Evolutionary conservation across 2,797 vertebrate genomes (phyloP), one percentile per base, ranked within the genome.

Genomic region (Anableps anableps): DNA sequence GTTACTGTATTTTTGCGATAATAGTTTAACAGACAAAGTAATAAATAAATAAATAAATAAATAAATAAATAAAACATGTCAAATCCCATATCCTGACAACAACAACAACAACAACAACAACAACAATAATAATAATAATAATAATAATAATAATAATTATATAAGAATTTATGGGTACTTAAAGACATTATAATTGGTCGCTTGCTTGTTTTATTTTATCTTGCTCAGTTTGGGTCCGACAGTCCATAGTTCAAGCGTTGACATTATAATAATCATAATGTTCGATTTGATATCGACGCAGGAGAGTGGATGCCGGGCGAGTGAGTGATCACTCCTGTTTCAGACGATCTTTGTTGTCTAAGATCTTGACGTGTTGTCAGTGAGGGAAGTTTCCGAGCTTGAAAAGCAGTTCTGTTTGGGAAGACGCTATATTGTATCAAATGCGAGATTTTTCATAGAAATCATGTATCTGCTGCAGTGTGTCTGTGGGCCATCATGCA

Each of bases 401-500:
- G 21, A 86, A 50, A 34, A 23, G 48, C 78, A 9, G 77, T 6
- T 26, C 83, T 74, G 83, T 88, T 38, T 23, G 78, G 14, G 85
- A 82, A 79, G 7, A 16, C 2, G 10, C 45, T 0, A 36, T 14
- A 45, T 70, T 51, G 72, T 0, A 1, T 23, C 5, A 29, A 1
- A 29, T 8, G 0, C 14, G 71, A 5, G 0, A 3, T 13, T 0
- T 17, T 1, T n/a, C 11, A 0, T 2, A 1, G 53, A 8, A 82
- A 72, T 10, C 80, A 94, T 95, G 94, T 80, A 31, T 74, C 11
- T 17, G 71, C 82, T 13, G 83, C 80, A 2, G 76, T 0, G 26
- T 64, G 76, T 62, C 60, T n/a, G 83, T 74, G 19, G 86, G 78
- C 85, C 95, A 79, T 81, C 74, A 98, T 98, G 97, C 92, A 91